These are phyloP conservation scores for Phodopus roborovskii DNA, from an alignment of 2,113 vertebrate species.

Conservation along the genomic window DNA sequence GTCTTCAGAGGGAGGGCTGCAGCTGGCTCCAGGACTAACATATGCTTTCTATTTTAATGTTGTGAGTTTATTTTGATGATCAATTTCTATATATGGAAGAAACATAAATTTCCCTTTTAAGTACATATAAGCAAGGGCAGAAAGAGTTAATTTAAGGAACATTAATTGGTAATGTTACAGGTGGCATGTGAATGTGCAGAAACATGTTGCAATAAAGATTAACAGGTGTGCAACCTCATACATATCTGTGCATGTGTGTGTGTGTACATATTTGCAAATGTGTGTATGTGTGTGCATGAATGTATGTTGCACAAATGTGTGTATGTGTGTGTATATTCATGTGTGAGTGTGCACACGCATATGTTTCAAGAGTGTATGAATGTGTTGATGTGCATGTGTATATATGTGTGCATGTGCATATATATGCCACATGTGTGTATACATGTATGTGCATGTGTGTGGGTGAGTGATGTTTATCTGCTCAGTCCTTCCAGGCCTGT, in stretches of 20 bases:
- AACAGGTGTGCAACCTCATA: background rate
- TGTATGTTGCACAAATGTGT: background rate
- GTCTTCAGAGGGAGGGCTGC: background rate
- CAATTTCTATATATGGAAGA: constrained; percentile 30
- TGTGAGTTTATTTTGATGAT: constrained; percentile 33
- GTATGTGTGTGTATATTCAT: too few relatives aligned
- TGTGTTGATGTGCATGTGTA: background rate
- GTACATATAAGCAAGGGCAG: background rate
- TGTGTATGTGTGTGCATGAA: background rate
- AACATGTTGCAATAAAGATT: background rate
- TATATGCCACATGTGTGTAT: background rate
- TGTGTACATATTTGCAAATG: background rate
- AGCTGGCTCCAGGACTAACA: background rate
- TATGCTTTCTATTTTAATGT: constrained; percentile 39
- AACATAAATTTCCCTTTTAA: constrained; percentile 7
- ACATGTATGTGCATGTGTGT: background rate
- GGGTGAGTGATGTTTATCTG: background rate
- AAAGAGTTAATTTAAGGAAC: constrained; percentile 53
- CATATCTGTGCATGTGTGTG: too few relatives aligned
- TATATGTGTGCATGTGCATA: background rate
- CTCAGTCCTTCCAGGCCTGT: background rate
- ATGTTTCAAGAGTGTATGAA: background rate
- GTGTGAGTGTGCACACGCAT: background rate
- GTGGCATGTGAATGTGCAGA: background rate
- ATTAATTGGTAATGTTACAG: background rate